Evolutionary conservation across 2,888 invertebrate genomes (phyloP), one percentile per base, ranked within the genome.

Genomic region (Melitaea athalia): DNA sequence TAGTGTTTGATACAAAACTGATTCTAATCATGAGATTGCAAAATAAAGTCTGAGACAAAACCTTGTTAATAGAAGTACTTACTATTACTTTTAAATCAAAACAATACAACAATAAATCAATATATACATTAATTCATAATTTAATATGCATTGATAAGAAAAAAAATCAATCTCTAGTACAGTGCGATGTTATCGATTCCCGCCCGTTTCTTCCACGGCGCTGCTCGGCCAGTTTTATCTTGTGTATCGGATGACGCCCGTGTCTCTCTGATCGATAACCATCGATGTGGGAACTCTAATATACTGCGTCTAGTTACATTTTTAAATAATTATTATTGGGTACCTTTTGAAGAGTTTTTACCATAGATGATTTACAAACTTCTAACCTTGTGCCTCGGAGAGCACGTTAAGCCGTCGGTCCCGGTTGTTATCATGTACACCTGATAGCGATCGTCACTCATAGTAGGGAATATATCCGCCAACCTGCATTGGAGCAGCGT

Each of bases 141-240:
- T 14, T 14, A 57, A 38, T 52, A 52, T n/a, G 38, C 57, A 38
- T 38, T 33, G 33, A n/a, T n/a, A 15, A 52, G 50, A 31, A 43
- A 50, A 59, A 50, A 49, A 62, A 59, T 17, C 47, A 24, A 67
- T 47, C 61, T 55, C 52, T 60, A 59, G 60, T 61, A 66, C 33
- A 14, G 14, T 45, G 33, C 70, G 72, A 72, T 74, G 68, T 72
- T 73, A 72, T 74, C 77, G 71, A 71, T 74, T 71, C 63, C 73
- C 73, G 70, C 70, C 73, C 72, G 73, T 70, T 70, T 71, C 64
- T 63, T 66, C 66, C 67, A 59, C 72, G 70, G 15, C 38, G 57
- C 72, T 70, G 72, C 64, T 72, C 74, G 70, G 71, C 60, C 63
- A 62, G 73, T 66, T 66, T 15, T 70, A 73, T 73, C 73, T 70